A percentile compares a stretch with the other conserved stretches of the same genome.
Conservation (phyloP, 1,140 invertebrate species). For the Sinonovacula constricta region DNA sequence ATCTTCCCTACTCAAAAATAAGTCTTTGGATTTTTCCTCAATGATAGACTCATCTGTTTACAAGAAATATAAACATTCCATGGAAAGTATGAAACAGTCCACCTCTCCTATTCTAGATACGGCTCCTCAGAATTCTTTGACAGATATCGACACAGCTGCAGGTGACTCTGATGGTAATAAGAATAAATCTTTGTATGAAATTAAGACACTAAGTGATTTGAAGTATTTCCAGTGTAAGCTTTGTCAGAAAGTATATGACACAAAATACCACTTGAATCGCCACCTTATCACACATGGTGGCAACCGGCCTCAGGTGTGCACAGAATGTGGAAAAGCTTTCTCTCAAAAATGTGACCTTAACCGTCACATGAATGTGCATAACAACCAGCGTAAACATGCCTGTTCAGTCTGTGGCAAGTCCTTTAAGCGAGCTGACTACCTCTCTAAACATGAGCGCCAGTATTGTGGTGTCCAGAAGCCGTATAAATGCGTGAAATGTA, state of each 20-base stretch:
- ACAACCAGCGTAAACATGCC: conserved; percentile 25
- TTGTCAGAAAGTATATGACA: conserved; percentile 30
- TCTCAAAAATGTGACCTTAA: conserved; percentile 42
- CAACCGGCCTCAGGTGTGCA: conserved; percentile 22
- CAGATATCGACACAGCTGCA: neutral
- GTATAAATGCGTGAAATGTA: conserved; percentile 33
- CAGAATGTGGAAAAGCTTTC: conserved; percentile 35
- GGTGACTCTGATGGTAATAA: neutral
- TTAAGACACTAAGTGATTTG: conserved; percentile 24
- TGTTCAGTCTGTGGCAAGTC: conserved; percentile 45
- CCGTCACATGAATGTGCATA: conserved; percentile 43
- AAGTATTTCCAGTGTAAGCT: conserved; percentile 45
- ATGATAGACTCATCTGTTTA: conserved; percentile 22
- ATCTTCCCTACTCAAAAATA: no score
- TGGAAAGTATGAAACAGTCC: neutral
- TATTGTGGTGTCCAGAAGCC: conserved; percentile 42
- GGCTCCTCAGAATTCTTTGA: neutral
- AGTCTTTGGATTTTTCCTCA: no score
- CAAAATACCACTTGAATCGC: conserved; percentile 38
- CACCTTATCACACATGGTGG: conserved; percentile 35
- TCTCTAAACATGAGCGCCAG: conserved; percentile 46
- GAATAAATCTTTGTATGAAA: conserved; percentile 29
- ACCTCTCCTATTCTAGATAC: neutral
- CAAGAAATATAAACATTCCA: conserved; percentile 10
- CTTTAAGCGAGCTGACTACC: conserved; percentile 46